These are phyloP conservation scores for Stenolophus ochropezus DNA, from an alignment of 2,888 invertebrate species.

Conservation along the genomic window DNA sequence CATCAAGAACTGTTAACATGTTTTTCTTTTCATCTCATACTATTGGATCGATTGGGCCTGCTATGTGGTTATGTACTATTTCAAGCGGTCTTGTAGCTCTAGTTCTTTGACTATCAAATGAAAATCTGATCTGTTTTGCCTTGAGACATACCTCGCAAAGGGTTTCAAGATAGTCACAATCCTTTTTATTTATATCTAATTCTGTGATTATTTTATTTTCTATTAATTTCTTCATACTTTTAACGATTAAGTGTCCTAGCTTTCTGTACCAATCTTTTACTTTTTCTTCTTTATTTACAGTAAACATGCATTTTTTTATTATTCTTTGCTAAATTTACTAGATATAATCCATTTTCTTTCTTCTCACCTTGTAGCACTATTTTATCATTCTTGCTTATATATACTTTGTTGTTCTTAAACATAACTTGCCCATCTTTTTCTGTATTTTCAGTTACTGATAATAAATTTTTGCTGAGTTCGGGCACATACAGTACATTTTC, in stretches of 20 bases:
- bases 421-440: background rate
- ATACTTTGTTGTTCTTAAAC: background rate
- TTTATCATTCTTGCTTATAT: background rate
- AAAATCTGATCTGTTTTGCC: too few relatives aligned
- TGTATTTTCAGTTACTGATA: background rate
- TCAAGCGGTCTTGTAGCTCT: too few relatives aligned
- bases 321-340: background rate
- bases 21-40: too few relatives aligned
- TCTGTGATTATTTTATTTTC: too few relatives aligned
- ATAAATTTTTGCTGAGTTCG: background rate
- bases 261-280: background rate
- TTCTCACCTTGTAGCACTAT: slow-evolving; percentile 3
- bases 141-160: too few relatives aligned
- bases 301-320: slow-evolving; percentile 12
- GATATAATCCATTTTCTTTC: background rate
- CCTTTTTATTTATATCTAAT: too few relatives aligned
- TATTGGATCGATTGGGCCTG: too few relatives aligned
- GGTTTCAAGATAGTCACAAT: too few relatives aligned
- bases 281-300: slow-evolving; percentile 44
- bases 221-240: background rate
- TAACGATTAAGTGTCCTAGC: background rate
- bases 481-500: slow-evolving; percentile 6
- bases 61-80: too few relatives aligned
- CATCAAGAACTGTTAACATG: too few relatives aligned
- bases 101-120: too few relatives aligned